Evolutionary conservation across 2,113 vertebrate genomes (phyloP).

Genomic region (Silurus glanis): DNA sequence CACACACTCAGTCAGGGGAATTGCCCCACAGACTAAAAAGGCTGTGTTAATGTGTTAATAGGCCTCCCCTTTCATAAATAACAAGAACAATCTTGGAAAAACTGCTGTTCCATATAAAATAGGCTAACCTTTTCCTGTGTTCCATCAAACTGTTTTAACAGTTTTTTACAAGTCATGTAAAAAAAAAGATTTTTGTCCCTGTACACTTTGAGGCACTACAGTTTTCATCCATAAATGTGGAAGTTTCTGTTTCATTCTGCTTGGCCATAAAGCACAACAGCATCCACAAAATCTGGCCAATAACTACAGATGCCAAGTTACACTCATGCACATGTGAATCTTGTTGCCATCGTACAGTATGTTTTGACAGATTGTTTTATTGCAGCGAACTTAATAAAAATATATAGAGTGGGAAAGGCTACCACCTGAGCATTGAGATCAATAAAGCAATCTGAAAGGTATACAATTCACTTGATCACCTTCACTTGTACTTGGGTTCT

Average conservation of each 20-base stretch:
- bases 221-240: not conserved
- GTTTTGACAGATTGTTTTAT: not conserved
- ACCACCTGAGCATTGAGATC: not conserved
- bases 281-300: not conserved
- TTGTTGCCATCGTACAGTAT: not conserved
- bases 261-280: not conserved
- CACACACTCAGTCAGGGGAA: not conserved
- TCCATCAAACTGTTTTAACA: not conserved
- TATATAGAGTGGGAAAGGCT: not conserved
- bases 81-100: not conserved
- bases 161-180: too few relatives aligned
- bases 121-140: not conserved
- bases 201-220: not conserved
- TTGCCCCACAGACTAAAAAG: not conserved
- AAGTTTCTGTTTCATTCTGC: not conserved
- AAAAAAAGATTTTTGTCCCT: too few relatives aligned
- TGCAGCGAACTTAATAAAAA: not conserved
- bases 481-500: not conserved
- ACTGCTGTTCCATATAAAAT: not conserved
- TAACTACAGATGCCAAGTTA: not conserved
- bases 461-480: not conserved
- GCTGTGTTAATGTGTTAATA: not conserved
- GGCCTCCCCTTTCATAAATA: not conserved
- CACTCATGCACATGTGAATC: not conserved
- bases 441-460: slow-evolving; percentile 1